These are phyloP conservation scores for Stratiolaelaps scimitus DNA, from an alignment of 1,140 invertebrate genomes.

Conservation along the genomic window DNA sequence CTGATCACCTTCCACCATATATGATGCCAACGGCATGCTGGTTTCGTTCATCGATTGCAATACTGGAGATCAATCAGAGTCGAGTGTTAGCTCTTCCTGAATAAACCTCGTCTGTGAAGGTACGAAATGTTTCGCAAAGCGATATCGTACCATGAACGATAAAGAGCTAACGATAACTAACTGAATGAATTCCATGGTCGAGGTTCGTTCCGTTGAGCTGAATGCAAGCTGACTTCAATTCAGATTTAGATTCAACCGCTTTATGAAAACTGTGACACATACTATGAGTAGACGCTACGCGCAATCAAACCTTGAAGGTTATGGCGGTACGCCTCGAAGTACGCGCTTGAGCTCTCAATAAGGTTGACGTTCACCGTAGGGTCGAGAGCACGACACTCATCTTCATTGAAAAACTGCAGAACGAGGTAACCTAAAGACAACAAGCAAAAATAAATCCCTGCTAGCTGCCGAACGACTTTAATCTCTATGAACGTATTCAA, in stretches of 20 bases:
- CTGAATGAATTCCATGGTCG: too few relatives aligned
- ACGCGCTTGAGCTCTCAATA: conserved; percentile 15
- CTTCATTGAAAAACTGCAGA: not conserved
- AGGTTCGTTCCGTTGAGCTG: too few relatives aligned
- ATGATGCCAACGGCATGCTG: not conserved
- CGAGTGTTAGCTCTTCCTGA: too few relatives aligned
- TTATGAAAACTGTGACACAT: not conserved
- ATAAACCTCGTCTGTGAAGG: too few relatives aligned
- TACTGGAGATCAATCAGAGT: not conserved
- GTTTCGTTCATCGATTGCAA: not conserved
- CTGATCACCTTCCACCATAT: not conserved
- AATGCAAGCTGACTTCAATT: too few relatives aligned
- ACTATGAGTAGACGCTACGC: not conserved
- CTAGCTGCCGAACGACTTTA: not conserved
- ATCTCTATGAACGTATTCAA: too few relatives aligned
- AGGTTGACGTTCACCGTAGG: not conserved
- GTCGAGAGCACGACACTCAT: not conserved
- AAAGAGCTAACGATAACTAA: too few relatives aligned
- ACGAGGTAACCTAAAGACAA: not conserved
- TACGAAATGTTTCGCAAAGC: too few relatives aligned
- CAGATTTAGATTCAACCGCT: too few relatives aligned
- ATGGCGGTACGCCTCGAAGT: conserved; percentile 18
- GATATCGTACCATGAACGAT: too few relatives aligned
- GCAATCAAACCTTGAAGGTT: conserved; percentile 23
- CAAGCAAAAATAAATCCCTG: too few relatives aligned